phyloP scores from a whole-genome alignment of 2,797 vertebrate genomes.

The Nasua narica region DNA sequence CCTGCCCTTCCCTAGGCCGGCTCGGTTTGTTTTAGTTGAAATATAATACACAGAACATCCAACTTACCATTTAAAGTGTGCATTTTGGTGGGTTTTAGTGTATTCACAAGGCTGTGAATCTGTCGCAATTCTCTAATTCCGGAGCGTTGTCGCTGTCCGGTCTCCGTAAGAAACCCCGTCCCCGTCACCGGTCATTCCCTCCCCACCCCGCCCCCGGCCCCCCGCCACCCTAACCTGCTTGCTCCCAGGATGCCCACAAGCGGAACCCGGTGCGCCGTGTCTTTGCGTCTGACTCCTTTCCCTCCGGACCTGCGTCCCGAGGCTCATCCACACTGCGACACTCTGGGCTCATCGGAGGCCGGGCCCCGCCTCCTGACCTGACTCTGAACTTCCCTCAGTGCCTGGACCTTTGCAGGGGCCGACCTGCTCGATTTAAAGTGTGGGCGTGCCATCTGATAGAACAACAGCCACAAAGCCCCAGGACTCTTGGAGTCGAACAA shows the following conservation, averaged over 20 bases:
- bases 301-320: not conserved
- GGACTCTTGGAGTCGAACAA: not conserved
- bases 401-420: not conserved
- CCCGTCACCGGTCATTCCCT: fast-evolving
- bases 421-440: not conserved
- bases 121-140: not conserved
- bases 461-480: not conserved
- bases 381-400: not conserved
- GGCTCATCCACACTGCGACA: no score
- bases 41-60: not conserved
- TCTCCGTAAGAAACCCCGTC: no score
- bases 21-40: not conserved
- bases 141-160: not conserved
- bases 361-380: not conserved
- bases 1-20: not conserved
- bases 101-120: not conserved
- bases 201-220: no score
- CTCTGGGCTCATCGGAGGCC: no score
- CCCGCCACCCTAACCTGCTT: no score
- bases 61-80: not conserved
- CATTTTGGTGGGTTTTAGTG: not conserved
- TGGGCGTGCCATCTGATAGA: not conserved
- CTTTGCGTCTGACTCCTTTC: not conserved
- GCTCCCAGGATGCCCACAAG: no score
- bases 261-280: not conserved